Evolutionary conservation across 2,113 vertebrate genomes (phyloP).

Genomic region (Lampris megalopsis): DNA sequence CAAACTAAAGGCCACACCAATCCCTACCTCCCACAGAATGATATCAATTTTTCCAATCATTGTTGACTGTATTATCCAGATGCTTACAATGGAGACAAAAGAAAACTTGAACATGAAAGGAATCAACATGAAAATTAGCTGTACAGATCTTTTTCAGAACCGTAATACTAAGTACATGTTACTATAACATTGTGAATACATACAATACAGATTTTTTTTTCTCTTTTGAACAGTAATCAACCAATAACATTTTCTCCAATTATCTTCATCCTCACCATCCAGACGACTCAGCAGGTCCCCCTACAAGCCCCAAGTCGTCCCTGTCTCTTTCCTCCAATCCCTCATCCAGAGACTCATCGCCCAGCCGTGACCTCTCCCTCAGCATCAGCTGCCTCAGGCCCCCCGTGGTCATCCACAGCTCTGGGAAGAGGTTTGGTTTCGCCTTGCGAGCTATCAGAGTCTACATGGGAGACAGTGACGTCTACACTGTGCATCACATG

Average conservation of each 20-base stretch:
- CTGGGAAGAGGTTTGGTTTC: constrained; percentile 93
- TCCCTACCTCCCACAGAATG: neutral
- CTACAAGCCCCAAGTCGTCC: constrained; percentile 91
- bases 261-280: constrained; percentile 7
- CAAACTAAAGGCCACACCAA: too few relatives aligned
- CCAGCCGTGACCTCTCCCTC: constrained; percentile 88
- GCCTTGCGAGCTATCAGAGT: constrained; percentile 93
- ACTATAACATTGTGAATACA: too few relatives aligned
- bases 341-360: constrained; percentile 94
- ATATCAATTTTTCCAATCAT: neutral
- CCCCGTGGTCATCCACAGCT: constrained; percentile 94
- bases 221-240: too few relatives aligned
- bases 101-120: neutral
- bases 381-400: constrained; percentile 87
- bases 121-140: neutral
- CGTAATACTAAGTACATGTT: neutral
- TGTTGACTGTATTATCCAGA: neutral
- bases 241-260: neutral
- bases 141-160: too few relatives aligned
- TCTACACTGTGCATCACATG: constrained; percentile 94
- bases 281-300: constrained; percentile 86
- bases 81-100: neutral
- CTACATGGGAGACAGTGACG: constrained; percentile 94
- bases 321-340: constrained; percentile 93
- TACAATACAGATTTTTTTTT: too few relatives aligned